Evolutionary conservation across 2,797 vertebrate species (phyloP).

Genomic region (Lithobates pipiens): DNA sequence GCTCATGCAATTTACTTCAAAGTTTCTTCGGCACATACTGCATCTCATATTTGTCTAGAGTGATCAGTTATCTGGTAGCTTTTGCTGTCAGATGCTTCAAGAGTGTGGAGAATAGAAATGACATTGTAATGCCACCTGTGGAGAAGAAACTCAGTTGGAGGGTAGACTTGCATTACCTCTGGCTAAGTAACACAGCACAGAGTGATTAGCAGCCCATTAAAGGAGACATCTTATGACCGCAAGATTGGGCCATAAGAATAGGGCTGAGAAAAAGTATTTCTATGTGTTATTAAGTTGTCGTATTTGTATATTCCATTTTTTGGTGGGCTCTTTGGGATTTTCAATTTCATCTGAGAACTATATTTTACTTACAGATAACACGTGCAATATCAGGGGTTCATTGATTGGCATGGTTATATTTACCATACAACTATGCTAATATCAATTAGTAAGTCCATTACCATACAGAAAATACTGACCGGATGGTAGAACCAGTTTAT

Average conservation of each 20-base stretch:
- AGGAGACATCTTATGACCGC: constrained; percentile 40
- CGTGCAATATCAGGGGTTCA: neutral
- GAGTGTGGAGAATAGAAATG: constrained; percentile 75
- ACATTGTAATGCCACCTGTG: constrained; percentile 68
- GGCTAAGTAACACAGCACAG: constrained; percentile 44
- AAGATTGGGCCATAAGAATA: constrained; percentile 44
- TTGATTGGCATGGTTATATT: neutral
- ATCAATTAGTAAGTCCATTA: too few relatives aligned
- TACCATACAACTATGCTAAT: neutral
- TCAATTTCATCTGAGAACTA: neutral
- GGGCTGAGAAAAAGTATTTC: constrained; percentile 1
- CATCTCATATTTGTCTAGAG: constrained; percentile 48
- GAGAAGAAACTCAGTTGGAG: constrained; percentile 69
- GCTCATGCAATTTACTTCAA: constrained; percentile 61
- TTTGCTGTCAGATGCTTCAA: constrained; percentile 67
- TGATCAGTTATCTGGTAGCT: constrained; percentile 56
- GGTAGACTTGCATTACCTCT: constrained; percentile 61
- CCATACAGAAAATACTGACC: neutral
- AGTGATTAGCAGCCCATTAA: constrained; percentile 60
- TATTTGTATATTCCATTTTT: neutral
- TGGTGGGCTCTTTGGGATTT: neutral
- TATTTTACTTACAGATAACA: neutral
- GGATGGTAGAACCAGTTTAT: neutral
- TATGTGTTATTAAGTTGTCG: neutral
- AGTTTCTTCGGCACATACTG: constrained; percentile 54